A percentile compares a stretch with the other conserved stretches of the same genome.
Conservation (phyloP, 23 tunicate species). For the Pegea sp. region DNA sequence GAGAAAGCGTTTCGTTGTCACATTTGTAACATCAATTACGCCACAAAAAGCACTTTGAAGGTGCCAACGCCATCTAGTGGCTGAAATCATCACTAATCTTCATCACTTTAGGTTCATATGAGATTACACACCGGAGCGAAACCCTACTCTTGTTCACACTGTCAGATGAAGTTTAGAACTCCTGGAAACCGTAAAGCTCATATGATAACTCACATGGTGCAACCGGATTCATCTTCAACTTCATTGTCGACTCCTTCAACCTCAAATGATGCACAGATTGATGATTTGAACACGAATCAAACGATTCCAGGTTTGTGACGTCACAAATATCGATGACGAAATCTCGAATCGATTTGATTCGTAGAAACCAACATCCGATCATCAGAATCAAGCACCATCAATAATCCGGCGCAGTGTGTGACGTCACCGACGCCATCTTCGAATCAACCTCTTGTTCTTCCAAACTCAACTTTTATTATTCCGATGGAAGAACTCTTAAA, state of each 20-base stretch:
- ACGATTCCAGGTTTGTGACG: too few relatives aligned
- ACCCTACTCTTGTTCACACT: conserved; percentile 81
- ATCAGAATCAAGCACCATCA: too few relatives aligned
- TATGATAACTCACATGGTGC: conserved; percentile 8
- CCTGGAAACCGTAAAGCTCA: conserved; percentile 45
- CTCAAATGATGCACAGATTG: not conserved
- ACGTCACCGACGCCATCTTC: too few relatives aligned
- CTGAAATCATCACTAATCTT: too few relatives aligned
- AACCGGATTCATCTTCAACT: too few relatives aligned
- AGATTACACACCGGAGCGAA: conserved; percentile 67
- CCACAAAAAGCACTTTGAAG: conserved; percentile 54
- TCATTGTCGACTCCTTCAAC: too few relatives aligned
- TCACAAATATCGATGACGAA: too few relatives aligned
- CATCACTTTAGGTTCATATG: conserved; percentile 56
- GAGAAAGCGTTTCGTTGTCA: conserved; percentile 70
- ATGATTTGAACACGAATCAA: too few relatives aligned
- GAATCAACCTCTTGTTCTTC: conserved; percentile 8
- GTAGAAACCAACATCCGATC: too few relatives aligned
- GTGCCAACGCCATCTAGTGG: too few relatives aligned
- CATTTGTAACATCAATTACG: conserved; percentile 65
- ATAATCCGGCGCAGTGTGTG: too few relatives aligned
- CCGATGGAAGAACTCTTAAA: conserved; percentile 34
- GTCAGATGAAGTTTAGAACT: conserved; percentile 34
- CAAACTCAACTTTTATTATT: conserved; percentile 37
- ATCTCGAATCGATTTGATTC: too few relatives aligned